Percentiles rank a stretch among this genome's conserved stretches.
Conservation (phyloP, 1,140 invertebrate species). For the Laodelphax striatellus region DNA sequence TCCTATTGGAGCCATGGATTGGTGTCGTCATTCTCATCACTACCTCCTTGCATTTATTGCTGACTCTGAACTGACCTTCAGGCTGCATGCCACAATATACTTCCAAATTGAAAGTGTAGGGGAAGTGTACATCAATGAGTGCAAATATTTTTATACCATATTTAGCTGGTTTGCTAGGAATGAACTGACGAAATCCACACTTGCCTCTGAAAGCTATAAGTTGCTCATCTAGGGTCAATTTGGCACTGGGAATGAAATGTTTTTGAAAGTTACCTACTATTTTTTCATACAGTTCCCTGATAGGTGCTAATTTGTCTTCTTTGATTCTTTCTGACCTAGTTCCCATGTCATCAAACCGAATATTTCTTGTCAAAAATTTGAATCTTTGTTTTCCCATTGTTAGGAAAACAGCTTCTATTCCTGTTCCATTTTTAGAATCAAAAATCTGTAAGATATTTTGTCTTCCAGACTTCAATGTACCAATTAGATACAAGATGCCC, state of each 20-base stretch:
- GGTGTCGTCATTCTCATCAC: conserved; percentile 16
- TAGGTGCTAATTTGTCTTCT: conserved; percentile 27
- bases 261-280: conserved; percentile 21
- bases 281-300: conserved; percentile 26
- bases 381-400: conserved; percentile 27
- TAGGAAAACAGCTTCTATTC: conserved; percentile 25
- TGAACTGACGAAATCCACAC: conserved; percentile 26
- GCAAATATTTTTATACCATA: conserved; percentile 24
- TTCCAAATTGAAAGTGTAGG: conserved; percentile 26
- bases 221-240: conserved; percentile 31
- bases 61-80: conserved; percentile 23
- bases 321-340: conserved; percentile 22
- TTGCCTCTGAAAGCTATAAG: conserved; percentile 28
- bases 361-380: conserved; percentile 25
- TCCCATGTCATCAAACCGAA: conserved; percentile 27
- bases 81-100: conserved; percentile 28
- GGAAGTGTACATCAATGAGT: conserved; percentile 23
- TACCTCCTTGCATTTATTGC: conserved; percentile 24
- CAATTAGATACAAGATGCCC: conserved; percentile 17
- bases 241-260: conserved; percentile 23
- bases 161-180: conserved; percentile 23
- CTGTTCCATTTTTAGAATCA: conserved; percentile 24
- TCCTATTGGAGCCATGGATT: conserved; percentile 18
- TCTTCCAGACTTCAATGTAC: conserved; percentile 7
- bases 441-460: conserved; percentile 24